Evolutionary conservation across 2,888 invertebrate species (phyloP), one percentile per base, ranked within the genome.

Genomic region (Epiblema foenella): DNA sequence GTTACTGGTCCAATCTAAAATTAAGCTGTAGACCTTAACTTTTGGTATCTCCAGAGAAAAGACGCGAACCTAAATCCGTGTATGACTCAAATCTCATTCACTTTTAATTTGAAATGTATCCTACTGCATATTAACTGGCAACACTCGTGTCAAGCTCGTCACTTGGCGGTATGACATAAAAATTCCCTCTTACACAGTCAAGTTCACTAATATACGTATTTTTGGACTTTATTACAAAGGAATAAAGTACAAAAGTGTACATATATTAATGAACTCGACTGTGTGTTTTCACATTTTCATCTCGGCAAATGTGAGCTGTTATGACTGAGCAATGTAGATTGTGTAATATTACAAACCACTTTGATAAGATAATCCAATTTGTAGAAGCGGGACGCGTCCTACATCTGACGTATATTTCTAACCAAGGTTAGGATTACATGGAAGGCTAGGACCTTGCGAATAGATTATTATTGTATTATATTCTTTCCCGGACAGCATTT

Each of bases 361-460:
- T 33, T 33, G 51, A 63, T 37, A 52, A 42, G 51, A 37, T 63
- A 51, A 52, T 63, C 63, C 63, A 63, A 63, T 63, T 63, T 63
- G 63, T 9, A 5, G 51, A 15, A 63, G 62, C 51, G 51, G 63
- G 52, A 52, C 63, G 63, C 37, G 63, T 15, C 52, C 63, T 63
- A 51, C 37, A 63, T 63, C 37, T 52, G 37, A 56, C 29, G 29
- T n/a, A 52, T 20, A 17, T 62, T 62, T 15, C 3, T 37, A 33
- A 3, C 37, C 63, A 52, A 51, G 63, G 52, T 63, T 60, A 49
- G 60, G 29, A 60, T 60, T 60, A 60, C 5, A 46, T 15, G 2
- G 29, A n/a, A 57, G 60, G 18, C 46, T 18, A 20, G 12, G 46
- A 60, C 24, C 24, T 46, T 18, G 57, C 33, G 4, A n/a, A n/a